Evolutionary conservation across 53 echinoderm and acorn worm genomes (phyloP).

Genomic region (Crossaster papposus): DNA sequence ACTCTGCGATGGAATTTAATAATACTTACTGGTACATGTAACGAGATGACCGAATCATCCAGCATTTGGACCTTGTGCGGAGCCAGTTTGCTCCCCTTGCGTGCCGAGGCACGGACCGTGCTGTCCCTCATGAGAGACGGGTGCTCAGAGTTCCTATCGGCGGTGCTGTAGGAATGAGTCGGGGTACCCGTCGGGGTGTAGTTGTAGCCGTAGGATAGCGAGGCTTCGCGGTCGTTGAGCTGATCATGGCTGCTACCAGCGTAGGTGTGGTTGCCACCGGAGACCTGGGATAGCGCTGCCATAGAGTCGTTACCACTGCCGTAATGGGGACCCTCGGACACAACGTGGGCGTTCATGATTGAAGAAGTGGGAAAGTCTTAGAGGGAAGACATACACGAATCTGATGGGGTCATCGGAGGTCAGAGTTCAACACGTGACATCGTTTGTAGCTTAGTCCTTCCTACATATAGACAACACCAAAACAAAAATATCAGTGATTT

Average conservation of each 20-base stretch:
- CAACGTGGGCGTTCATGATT: constrained; percentile 38
- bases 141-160: constrained; percentile 68
- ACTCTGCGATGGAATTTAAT: not conserved
- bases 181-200: constrained; percentile 90
- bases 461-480: not conserved
- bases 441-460: not conserved
- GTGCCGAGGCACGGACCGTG: constrained; percentile 55
- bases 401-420: constrained; percentile 6
- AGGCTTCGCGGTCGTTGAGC: constrained; percentile 46
- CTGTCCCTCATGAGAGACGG: constrained; percentile 74
- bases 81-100: constrained; percentile 78
- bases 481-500: not conserved
- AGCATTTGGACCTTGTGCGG: constrained; percentile 91
- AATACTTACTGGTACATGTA: constrained; percentile 87
- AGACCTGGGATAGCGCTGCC: constrained; percentile 57
- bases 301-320: constrained; percentile 44
- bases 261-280: constrained; percentile 57
- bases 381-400: not conserved
- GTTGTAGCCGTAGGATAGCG: constrained; percentile 62
- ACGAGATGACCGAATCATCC: constrained; percentile 85
- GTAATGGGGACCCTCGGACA: constrained; percentile 33
- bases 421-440: constrained; percentile 4
- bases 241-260: constrained; percentile 52
- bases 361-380: not conserved
- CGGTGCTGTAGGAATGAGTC: constrained; percentile 97